Base-by-base conservation (phyloP, 30 jellyfish, hydroid and myxozoan genomes). In the Chrysaora quinquecirrha region DNA sequence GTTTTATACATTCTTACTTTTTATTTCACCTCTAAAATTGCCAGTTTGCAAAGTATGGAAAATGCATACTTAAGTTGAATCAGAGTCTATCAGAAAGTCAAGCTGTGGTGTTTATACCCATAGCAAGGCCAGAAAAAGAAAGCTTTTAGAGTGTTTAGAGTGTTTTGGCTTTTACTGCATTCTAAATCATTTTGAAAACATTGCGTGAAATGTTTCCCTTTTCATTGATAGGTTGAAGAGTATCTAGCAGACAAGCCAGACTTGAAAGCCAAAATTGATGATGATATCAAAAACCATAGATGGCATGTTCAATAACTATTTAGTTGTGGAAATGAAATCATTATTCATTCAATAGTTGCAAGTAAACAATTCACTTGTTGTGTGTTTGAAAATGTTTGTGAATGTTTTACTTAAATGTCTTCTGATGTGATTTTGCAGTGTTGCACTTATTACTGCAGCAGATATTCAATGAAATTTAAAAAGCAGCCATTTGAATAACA, bases 171-270 rank as follows among this genome's bases (percentile, higher is more conserved):
- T 19, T 20, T 20, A 4, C 2, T 16, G 29, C 12, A 3, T 52
- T 4, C 9, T 10, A 52, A 52, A 52, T 25, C 68, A 52, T 52
- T 7, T 3, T 52, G 68, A 16, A 25, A 52, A 52, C 6, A 52
- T 20, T 52, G 68, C 68, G 9, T 20, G 2, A 10, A 52, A 2
- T 67, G 24, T 16, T 19, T 31, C 34, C 38, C 0, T 34, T 70
- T 30, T 34, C 22, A 30, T 3, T 31, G 32, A 68, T 4, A 83
- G 94, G 65, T 83, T 62, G 77, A 83, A 58, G 94, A 83, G 23
- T 83, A 58, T 50, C 23, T 83, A 66, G 83, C 82, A 54, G 87
- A 83, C 29, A 72, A 83, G 32, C 94, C 94, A 31, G 87, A 72
- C 29, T 46, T 83, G 35, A 64, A 49, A 29, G 87, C 87, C 16